phyloP scores from a whole-genome alignment of 2,888 invertebrate species.

The Clanis bilineata region DNA sequence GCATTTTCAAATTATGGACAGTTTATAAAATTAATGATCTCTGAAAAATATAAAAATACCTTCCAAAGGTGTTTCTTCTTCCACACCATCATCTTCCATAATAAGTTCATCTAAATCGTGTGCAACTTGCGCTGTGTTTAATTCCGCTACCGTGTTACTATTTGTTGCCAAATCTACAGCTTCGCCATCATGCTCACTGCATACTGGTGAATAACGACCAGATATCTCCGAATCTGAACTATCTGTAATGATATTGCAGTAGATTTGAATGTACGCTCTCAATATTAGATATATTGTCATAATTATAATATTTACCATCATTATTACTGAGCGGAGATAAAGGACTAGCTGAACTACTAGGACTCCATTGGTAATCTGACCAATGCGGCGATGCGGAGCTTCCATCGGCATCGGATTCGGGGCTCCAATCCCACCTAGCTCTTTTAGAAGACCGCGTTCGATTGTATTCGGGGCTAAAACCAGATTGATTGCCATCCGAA shows the following conservation, averaged over 20 bases:
- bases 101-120: slow-evolving; percentile 70
- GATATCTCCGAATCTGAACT: slow-evolving; percentile 81
- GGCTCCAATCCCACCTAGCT: slow-evolving; percentile 68
- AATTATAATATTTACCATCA: slow-evolving; percentile 48
- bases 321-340: slow-evolving; percentile 70
- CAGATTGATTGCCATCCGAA: slow-evolving; percentile 66
- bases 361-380: slow-evolving; percentile 80
- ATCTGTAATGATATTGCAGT: slow-evolving; percentile 43
- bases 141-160: slow-evolving; percentile 33
- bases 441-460: slow-evolving; percentile 46
- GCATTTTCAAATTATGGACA: not conserved
- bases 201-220: slow-evolving; percentile 85
- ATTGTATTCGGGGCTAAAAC: slow-evolving; percentile 64
- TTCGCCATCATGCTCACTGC: slow-evolving; percentile 75
- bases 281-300: too few species aligned
- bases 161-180: slow-evolving; percentile 35
- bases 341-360: slow-evolving; percentile 75
- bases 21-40: too few species aligned
- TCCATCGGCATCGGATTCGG: slow-evolving; percentile 65
- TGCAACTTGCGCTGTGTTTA: slow-evolving; percentile 61
- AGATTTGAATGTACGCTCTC: too few species aligned
- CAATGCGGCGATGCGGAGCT: slow-evolving; percentile 60
- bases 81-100: slow-evolving; percentile 67
- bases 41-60: slow-evolving; percentile 36
- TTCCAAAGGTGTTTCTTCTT: slow-evolving; percentile 50